Conservation (phyloP, 2,888 invertebrate species). For the Leucophora obtusa region DNA sequence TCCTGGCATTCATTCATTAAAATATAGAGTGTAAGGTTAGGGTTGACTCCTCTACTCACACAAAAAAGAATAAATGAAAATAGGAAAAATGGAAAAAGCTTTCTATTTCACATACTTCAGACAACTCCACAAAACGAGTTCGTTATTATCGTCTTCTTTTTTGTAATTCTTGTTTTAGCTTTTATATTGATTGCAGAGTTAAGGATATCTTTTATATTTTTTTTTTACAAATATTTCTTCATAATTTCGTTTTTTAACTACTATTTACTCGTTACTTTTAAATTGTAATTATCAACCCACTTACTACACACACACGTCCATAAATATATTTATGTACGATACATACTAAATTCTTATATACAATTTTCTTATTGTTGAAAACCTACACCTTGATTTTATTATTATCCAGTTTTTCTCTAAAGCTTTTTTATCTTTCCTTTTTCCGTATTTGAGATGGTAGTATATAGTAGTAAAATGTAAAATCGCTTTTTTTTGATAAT, state of each 20-base stretch:
- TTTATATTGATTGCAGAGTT: neutral
- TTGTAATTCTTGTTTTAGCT: neutral
- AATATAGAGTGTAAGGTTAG: conserved; percentile 62
- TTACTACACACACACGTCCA: neutral
- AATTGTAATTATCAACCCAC: conserved; percentile 5
- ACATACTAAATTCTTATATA: neutral
- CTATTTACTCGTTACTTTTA: conserved; percentile 3
- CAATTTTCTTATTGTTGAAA: neutral
- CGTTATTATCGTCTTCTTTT: neutral
- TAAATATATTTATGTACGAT: conserved; percentile 6
- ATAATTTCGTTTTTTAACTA: neutral
- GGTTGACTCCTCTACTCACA: conserved; percentile 37
- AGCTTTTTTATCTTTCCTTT: neutral
- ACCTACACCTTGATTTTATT: conserved; percentile 2
- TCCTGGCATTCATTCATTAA: conserved; percentile 68
- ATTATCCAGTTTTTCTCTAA: neutral
- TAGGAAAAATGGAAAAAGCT: neutral
- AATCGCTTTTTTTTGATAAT: neutral
- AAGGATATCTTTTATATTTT: neutral
- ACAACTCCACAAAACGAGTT: neutral
- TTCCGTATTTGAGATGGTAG: neutral
- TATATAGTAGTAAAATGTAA: neutral
- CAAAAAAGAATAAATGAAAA: neutral
- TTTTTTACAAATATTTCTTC: neutral
- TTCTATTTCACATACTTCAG: neutral